Conservation (phyloP, 2,113 vertebrate species). For the Agelaius phoeniceus region DNA sequence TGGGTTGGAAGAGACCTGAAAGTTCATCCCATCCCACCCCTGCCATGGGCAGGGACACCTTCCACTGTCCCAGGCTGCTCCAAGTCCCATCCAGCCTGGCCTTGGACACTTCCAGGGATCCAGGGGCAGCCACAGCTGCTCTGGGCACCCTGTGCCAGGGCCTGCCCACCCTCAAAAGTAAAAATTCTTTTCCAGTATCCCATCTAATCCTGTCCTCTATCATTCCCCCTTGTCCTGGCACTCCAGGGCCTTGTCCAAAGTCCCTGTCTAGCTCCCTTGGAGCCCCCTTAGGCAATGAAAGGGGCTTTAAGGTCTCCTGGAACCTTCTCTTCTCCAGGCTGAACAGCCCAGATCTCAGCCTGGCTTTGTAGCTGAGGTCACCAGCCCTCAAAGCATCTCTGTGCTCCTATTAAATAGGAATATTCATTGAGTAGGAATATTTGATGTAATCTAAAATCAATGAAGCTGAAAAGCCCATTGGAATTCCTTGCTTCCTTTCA, state of each 20-base stretch:
- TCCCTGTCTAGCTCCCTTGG: neutral
- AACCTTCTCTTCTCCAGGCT: neutral
- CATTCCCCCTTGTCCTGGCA: neutral
- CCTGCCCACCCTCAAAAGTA: accelerated
- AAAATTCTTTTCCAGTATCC: neutral
- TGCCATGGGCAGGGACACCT: neutral
- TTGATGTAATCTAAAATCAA: neutral
- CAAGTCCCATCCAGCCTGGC: accelerated
- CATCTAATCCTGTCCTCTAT: neutral
- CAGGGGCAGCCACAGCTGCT: neutral
- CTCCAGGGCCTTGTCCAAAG: neutral
- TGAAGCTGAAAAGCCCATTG: neutral
- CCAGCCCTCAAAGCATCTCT: neutral
- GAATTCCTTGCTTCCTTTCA: neutral
- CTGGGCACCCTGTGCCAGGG: neutral
- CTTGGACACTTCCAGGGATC: neutral
- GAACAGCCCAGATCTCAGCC: neutral
- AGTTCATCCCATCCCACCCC: neutral
- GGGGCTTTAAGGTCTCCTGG: neutral
- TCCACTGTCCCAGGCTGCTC: neutral
- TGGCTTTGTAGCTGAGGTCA: neutral
- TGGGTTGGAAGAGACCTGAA: neutral
- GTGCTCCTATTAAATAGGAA: neutral
- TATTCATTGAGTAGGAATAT: neutral
- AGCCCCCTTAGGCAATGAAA: neutral